Percentiles rank a stretch among this genome's conserved stretches.
These are phyloP conservation scores for Dallia pectoralis DNA, from an alignment of 2,797 vertebrate species.

Conservation along the genomic window DNA sequence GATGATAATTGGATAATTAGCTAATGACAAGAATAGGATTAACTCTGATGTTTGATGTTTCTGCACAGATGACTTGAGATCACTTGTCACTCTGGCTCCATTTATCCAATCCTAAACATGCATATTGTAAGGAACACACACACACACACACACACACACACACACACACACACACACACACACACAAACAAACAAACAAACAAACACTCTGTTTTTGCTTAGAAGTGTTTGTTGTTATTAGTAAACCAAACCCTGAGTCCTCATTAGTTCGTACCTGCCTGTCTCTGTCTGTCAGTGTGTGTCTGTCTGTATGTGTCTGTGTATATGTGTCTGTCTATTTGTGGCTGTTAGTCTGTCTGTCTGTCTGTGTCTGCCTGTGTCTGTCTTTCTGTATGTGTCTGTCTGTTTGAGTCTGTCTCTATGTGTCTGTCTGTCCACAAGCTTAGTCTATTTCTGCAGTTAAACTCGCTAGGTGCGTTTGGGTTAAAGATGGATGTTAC, in stretches of 20 bases:
- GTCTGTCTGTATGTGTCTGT: background rate
- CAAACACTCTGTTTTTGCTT: background rate
- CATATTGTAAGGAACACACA: background rate
- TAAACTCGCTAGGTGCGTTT: background rate
- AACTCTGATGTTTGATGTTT: background rate
- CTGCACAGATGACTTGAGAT: constrained; percentile 4
- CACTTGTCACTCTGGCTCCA: background rate
- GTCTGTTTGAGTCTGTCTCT: background rate
- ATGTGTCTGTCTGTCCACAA: background rate
- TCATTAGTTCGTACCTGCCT: background rate
- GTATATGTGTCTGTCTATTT: no score
- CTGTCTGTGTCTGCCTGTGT: background rate
- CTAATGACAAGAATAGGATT: background rate
- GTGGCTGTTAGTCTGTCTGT: background rate
- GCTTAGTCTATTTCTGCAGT: background rate
- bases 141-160: background rate
- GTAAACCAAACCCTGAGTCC: background rate
- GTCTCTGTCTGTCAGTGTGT: background rate
- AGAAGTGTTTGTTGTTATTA: background rate
- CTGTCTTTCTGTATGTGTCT: background rate
- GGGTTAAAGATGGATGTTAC: background rate
- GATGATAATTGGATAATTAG: background rate
- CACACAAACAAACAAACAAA: background rate
- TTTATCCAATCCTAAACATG: background rate
- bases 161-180: background rate